Evolutionary conservation across 2,797 vertebrate species (phyloP).

Genomic region (Xerus rutilus): DNA sequence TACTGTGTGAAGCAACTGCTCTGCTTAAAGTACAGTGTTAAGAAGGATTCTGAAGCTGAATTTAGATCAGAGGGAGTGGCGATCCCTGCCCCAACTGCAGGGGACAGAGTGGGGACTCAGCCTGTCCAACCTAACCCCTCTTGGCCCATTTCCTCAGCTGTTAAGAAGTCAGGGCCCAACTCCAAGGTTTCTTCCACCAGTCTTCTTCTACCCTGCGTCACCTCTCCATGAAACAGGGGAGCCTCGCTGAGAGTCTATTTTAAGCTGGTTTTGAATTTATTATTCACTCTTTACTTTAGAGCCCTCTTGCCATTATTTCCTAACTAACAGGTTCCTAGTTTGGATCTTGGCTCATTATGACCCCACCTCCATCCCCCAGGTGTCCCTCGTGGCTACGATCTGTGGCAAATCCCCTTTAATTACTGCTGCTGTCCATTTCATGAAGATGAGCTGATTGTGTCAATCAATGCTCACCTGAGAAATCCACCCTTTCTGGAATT

Average conservation of each 20-base stretch:
- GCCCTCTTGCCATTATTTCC: constrained; percentile 10
- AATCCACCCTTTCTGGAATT: constrained; percentile 62
- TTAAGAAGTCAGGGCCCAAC: background rate
- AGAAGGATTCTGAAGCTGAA: background rate
- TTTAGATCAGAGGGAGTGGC: fast-evolving
- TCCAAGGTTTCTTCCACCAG: background rate
- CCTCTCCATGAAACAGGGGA: background rate
- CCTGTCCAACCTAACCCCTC: background rate
- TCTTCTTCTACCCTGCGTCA: no score
- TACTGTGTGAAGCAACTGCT: background rate
- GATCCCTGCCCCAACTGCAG: background rate
- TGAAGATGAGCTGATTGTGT: constrained; percentile 36
- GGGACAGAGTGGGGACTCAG: background rate
- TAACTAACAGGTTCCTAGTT: constrained; percentile 22
- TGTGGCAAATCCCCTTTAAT: background rate
- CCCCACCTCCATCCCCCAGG: background rate
- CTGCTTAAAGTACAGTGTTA: fast-evolving
- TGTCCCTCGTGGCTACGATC: background rate
- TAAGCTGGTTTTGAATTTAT: constrained; percentile 23
- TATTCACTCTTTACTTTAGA: background rate
- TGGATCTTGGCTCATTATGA: background rate
- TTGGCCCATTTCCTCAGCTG: background rate
- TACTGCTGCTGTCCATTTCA: constrained; percentile 11
- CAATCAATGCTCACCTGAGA: background rate
- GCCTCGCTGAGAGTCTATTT: background rate